These are phyloP conservation scores for Epinotia brunnichana DNA, from an alignment of 2,888 invertebrate genomes.

Conservation along the genomic window DNA sequence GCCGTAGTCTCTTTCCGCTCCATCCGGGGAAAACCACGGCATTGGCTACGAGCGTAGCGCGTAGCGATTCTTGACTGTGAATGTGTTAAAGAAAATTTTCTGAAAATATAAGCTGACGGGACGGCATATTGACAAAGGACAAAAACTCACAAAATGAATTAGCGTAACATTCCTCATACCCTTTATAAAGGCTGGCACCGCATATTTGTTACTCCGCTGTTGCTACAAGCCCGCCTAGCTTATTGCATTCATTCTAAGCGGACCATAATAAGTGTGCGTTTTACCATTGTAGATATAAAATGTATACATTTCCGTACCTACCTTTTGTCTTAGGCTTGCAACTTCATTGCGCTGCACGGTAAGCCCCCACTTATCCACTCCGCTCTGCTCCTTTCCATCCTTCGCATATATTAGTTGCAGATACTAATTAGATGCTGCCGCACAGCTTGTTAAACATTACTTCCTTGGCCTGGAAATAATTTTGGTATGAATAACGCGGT, in stretches of 20 bases:
- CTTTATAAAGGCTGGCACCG: too few species aligned
- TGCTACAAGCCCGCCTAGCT: neutral
- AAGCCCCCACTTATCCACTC: neutral
- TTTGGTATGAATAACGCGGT: neutral
- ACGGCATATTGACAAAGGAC: too few species aligned
- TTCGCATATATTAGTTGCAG: slow-evolving; percentile 2
- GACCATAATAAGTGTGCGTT: neutral
- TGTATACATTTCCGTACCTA: neutral
- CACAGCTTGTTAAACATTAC: neutral
- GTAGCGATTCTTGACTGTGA: too few species aligned
- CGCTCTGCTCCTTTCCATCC: slow-evolving; percentile 1
- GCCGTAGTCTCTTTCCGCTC: too few species aligned
- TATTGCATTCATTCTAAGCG: neutral
- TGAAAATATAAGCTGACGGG: too few species aligned
- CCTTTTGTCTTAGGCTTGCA: neutral
- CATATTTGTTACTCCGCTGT: neutral
- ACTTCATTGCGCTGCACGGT: neutral
- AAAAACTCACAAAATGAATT: too few species aligned
- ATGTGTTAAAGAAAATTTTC: too few species aligned
- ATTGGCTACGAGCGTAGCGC: too few species aligned
- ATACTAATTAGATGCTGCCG: neutral
- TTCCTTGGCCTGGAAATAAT: neutral
- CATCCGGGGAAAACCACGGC: too few species aligned
- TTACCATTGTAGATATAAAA: neutral
- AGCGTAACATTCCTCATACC: too few species aligned